Evolutionary conservation across 2,797 vertebrate species (phyloP).

Genomic region (Phataginus tetradactyla): DNA sequence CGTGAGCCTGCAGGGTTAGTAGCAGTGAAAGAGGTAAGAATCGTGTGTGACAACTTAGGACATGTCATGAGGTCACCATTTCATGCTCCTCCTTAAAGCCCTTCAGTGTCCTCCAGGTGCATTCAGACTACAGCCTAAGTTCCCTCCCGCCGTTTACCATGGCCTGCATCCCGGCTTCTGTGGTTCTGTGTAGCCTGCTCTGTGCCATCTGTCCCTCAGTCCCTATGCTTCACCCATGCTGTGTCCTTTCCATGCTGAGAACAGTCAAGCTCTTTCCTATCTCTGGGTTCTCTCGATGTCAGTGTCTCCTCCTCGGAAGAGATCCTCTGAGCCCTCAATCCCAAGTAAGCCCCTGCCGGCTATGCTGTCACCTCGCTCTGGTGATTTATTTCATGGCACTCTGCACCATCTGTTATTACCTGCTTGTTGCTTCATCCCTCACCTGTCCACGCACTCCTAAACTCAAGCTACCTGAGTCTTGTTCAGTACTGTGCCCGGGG

Average conservation of each 20-base stretch:
- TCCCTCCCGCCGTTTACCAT: neutral
- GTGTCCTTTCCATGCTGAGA: neutral
- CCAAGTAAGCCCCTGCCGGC: neutral
- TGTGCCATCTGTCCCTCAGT: neutral
- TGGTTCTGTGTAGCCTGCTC: neutral
- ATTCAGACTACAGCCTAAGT: neutral
- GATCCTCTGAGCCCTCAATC: neutral
- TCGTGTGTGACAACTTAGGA: neutral
- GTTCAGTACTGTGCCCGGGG: neutral
- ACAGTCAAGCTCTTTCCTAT: neutral
- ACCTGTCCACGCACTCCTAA: neutral
- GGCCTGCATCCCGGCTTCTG: neutral
- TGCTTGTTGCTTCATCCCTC: neutral
- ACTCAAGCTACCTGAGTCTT: neutral
- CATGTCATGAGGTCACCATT: neutral
- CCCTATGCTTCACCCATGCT: accelerated
- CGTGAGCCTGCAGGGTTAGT: neutral
- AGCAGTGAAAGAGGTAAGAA: neutral
- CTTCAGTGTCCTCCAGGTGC: neutral
- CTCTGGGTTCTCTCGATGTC: neutral
- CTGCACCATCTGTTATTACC: neutral
- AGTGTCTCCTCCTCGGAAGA: neutral
- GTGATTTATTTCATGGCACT: neutral
- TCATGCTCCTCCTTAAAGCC: neutral
- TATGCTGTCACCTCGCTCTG: neutral